These are phyloP conservation scores for Pyrocephalus nanus DNA, from an alignment of 2,797 vertebrate genomes.

Conservation along the genomic window DNA sequence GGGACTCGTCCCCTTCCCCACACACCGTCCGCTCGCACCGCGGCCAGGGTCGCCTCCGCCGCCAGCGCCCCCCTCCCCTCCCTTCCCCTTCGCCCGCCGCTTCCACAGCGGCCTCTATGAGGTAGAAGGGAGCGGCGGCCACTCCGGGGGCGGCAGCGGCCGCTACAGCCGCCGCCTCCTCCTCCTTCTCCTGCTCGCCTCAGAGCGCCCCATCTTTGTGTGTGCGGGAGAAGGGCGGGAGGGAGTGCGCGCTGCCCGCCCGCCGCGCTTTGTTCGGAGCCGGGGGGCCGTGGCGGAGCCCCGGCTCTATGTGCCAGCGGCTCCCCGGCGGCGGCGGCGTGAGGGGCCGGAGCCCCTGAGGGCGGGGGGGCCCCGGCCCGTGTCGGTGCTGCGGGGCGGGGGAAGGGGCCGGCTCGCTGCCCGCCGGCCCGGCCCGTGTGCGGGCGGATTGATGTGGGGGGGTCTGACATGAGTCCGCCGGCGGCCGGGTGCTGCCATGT, in stretches of 20 bases:
- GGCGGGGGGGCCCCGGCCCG: conserved; percentile 26
- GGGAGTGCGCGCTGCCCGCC: conserved; percentile 46
- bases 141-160: conserved; percentile 53
- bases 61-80: neutral
- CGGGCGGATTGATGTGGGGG: conserved; percentile 78
- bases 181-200: conserved; percentile 3
- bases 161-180: conserved; percentile 32
- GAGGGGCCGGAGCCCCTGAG: conserved; percentile 41
- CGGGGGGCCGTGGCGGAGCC: conserved; percentile 53
- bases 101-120: conserved; percentile 58
- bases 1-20: conserved; percentile 35
- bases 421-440: conserved; percentile 54
- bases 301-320: conserved; percentile 12
- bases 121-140: conserved; percentile 56
- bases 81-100: neutral
- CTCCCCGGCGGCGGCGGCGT: conserved; percentile 5
- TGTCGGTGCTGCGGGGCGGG: neutral
- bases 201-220: conserved; percentile 51
- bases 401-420: conserved; percentile 52
- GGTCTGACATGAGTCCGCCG: conserved; percentile 90
- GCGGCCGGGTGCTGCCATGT: conserved; percentile 94
- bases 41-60: neutral
- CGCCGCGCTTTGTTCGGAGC: conserved; percentile 69
- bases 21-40: conserved; percentile 29
- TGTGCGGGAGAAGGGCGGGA: conserved; percentile 34